Conservation (phyloP, 2,888 invertebrate species). For the Macrosoma leucophasiata region DNA sequence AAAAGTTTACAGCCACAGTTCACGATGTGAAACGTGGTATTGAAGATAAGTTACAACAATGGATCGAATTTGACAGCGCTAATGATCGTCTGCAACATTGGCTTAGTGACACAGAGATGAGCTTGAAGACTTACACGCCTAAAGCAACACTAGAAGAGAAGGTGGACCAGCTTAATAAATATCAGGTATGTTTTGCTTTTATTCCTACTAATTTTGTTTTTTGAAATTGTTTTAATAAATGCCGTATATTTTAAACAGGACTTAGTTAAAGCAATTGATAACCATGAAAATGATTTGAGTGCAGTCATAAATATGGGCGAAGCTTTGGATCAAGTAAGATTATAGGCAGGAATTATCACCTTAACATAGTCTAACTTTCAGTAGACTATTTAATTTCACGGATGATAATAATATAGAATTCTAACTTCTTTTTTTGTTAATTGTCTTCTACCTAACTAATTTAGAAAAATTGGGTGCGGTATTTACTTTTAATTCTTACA, state of each 20-base stretch:
- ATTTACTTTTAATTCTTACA: neutral
- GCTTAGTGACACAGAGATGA: slow-evolving; percentile 90
- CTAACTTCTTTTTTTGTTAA: slow-evolving; percentile 26
- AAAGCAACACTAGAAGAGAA: slow-evolving; percentile 93
- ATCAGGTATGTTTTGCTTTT: slow-evolving; percentile 82
- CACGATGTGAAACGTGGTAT: slow-evolving; percentile 86
- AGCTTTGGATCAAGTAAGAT: slow-evolving; percentile 90
- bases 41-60: slow-evolving; percentile 90
- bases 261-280: slow-evolving; percentile 83
- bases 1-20: slow-evolving; percentile 85
- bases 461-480: slow-evolving; percentile 29
- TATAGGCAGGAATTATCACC: slow-evolving; percentile 31
- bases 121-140: slow-evolving; percentile 88
- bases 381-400: slow-evolving; percentile 60
- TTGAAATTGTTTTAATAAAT: slow-evolving; percentile 28
- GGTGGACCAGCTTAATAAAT: slow-evolving; percentile 90
- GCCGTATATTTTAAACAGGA: slow-evolving; percentile 77
- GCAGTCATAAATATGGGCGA: slow-evolving; percentile 84
- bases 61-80: slow-evolving; percentile 93
- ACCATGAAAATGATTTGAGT: slow-evolving; percentile 81
- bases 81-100: slow-evolving; percentile 88
- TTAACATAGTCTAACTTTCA: slow-evolving; percentile 62
- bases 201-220: slow-evolving; percentile 9
- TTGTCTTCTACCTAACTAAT: slow-evolving; percentile 22
- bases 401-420: slow-evolving; percentile 27